These are phyloP conservation scores for Limosa lapponica DNA, from an alignment of 2,797 vertebrate genomes.

Conservation along the genomic window DNA sequence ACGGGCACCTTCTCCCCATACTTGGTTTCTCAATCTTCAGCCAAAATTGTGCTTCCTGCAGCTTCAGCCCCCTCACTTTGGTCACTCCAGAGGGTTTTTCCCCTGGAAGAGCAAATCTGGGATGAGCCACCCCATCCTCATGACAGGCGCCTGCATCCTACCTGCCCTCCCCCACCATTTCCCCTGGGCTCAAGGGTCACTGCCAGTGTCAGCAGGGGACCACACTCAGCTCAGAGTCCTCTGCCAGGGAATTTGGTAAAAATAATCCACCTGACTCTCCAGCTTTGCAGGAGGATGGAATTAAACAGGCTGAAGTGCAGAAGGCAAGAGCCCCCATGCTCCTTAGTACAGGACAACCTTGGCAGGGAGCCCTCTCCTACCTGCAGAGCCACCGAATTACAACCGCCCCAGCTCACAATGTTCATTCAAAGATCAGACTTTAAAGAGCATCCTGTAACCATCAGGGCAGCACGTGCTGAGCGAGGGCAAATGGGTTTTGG, in stretches of 20 bases:
- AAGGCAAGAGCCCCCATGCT: not conserved
- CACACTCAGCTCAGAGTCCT: not conserved
- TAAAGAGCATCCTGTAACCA: not conserved
- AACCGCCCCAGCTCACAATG: fast-evolving
- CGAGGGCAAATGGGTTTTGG: not conserved
- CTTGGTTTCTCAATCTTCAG: not conserved
- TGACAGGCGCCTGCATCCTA: not conserved
- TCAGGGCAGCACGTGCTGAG: not conserved
- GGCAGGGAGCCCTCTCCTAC: not conserved
- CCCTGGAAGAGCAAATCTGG: not conserved
- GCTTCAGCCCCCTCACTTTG: not conserved
- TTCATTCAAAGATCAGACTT: not conserved
- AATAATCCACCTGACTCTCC: not conserved
- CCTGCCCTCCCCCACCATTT: not conserved
- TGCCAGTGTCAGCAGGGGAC: not conserved
- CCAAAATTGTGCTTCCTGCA: not conserved
- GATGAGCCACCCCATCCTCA: not conserved
- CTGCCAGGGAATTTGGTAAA: not conserved
- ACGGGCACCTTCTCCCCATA: not conserved
- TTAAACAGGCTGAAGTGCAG: not conserved
- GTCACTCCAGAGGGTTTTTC: not conserved
- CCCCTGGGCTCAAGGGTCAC: not conserved
- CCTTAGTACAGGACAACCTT: not conserved
- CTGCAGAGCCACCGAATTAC: not conserved
- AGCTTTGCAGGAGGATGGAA: not conserved